A percentile compares a stretch with the other conserved stretches of the same genome.
Conservation (phyloP, 2,797 vertebrate species). For the Acrocephalus scirpaceus region DNA sequence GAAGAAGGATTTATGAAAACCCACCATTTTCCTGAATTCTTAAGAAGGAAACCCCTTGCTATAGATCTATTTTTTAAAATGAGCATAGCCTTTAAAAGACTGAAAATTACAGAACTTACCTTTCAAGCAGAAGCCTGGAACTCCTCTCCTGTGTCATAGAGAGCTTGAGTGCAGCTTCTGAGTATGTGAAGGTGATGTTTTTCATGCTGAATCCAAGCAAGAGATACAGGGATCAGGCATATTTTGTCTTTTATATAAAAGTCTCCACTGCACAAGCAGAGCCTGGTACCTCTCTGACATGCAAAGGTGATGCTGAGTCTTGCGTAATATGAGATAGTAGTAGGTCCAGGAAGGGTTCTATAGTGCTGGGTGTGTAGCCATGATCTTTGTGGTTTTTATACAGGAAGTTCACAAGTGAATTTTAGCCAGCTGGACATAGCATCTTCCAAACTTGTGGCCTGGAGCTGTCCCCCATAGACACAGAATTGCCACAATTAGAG, state of each 20-base stretch:
- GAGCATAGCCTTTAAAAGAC: not conserved
- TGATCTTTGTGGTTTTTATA: not conserved
- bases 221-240: not conserved
- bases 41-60: not conserved
- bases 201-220: not conserved
- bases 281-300: not conserved
- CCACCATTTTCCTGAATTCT: not conserved
- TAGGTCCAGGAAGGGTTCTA: not conserved
- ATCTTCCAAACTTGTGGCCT: not conserved
- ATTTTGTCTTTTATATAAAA: not conserved
- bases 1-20: not conserved
- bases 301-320: not conserved
- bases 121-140: not conserved
- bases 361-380: not conserved
- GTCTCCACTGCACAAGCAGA: not conserved
- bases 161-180: not conserved
- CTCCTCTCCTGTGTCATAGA: not conserved
- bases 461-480: not conserved
- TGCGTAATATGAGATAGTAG: not conserved
- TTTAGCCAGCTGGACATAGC: not conserved
- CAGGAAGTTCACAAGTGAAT: not conserved
- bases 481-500: not conserved
- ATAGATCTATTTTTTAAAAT: not conserved
- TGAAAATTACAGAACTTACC: not conserved
- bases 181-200: not conserved